Evolutionary conservation across 1,140 invertebrate genomes (phyloP), one percentile per base, ranked within the genome.

Genomic region (Argopecten irradians): DNA sequence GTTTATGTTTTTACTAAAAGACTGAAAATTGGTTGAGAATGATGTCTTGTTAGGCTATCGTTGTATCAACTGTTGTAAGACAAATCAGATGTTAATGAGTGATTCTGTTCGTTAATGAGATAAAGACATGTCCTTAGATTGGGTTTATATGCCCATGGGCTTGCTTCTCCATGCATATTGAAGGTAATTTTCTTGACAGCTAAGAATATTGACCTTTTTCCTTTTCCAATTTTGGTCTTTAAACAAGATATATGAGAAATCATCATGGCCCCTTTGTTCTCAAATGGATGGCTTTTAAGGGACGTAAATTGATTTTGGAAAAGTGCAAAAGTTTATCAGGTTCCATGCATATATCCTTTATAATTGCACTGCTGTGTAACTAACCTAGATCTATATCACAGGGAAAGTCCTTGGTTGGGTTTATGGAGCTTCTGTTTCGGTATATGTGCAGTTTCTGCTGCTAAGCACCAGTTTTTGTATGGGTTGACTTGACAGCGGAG

Each of bases 401-500:
- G 22, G 55, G 55, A 71, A 71, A 71, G 22, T 71, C 55, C 55
- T 71, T 71, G 55, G 55, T 71, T 22, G 5, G n/a, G 55, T 22
- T 28, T n/a, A 22, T 71, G 28, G 55, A 71, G 55, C 55, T 71
- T n/a, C 55, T 71, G 22, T 71, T 71, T 71, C 2, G 55, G 28
- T 71, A 71, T 71, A 71, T 71, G 55, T 71, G 55, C 55, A 71
- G 55, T 71, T 28, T 22, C 16, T 71, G 28, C n/a, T 71, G 55
- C 55, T 71, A 71, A 71, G n/a, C n/a, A 71, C 55, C 55, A 71
- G 22, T 71, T 28, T 71, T 71, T 71, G 55, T 71, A 71, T 28
- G 55, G 55, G 55, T 71, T 71, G 55, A 71, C 55, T 71, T 71
- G 55, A 71, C 55, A 71, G n/a, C 22, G 28, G 55, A 71, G 55